phyloP scores from a whole-genome alignment of 2,888 invertebrate genomes.

The Pseudoips prasinana region DNA sequence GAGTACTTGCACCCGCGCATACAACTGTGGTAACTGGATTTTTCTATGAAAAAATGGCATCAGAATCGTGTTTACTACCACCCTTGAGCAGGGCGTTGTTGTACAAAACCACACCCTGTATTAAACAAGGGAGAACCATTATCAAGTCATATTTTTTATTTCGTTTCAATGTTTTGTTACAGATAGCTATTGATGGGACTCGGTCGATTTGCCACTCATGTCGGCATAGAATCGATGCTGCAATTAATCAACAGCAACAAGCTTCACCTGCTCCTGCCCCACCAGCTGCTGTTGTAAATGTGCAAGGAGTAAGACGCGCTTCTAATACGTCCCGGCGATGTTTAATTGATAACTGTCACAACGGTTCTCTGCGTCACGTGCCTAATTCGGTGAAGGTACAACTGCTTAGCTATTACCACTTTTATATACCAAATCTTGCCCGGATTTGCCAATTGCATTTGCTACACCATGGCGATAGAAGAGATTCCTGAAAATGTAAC shows the following conservation, averaged over 20 bases:
- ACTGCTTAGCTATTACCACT: constrained; percentile 6
- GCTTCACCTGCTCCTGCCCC: constrained; percentile 2
- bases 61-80: constrained; percentile 2
- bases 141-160: no score
- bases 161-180: not conserved
- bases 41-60: constrained; percentile 2
- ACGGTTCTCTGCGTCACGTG: not conserved
- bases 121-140: no score
- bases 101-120: no score
- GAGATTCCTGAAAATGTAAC: constrained; percentile 3
- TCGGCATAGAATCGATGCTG: constrained; percentile 4
- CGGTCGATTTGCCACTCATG: constrained; percentile 6
- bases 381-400: constrained; percentile 3
- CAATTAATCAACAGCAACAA: constrained; percentile 3
- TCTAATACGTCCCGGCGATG: constrained; percentile 1
- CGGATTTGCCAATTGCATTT: constrained; percentile 6
- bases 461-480: constrained; percentile 1
- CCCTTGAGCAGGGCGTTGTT: not conserved
- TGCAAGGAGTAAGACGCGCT: constrained; percentile 3
- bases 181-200: constrained; percentile 6
- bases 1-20: constrained; percentile 1
- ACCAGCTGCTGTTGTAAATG: constrained; percentile 1
- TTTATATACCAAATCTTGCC: constrained; percentile 8
- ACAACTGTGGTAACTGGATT: constrained; percentile 2
- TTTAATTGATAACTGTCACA: not conserved